Conservation (phyloP, 2,113 vertebrate species). For the Syrmaticus mikado region DNA sequence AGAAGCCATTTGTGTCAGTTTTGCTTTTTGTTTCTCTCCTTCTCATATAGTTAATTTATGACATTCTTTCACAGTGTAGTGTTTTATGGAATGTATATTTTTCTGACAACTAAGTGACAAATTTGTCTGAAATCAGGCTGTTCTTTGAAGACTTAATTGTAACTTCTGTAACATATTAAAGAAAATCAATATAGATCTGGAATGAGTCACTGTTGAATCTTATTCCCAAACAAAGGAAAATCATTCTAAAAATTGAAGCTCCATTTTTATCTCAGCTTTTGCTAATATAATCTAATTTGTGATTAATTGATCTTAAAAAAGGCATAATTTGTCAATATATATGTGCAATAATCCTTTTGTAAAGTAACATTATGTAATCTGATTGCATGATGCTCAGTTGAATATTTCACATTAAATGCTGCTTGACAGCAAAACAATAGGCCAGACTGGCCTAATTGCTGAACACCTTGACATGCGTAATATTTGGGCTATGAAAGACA, state of each 20-base stretch:
- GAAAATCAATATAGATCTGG: conserved; percentile 61
- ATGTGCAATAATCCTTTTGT: background rate
- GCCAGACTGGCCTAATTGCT: background rate
- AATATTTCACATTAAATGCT: background rate
- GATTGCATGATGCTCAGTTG: background rate
- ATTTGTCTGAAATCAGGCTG: conserved; percentile 47
- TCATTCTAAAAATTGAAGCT: conserved; percentile 22
- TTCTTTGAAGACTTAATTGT: conserved; percentile 69
- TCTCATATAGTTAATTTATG: conserved; percentile 51
- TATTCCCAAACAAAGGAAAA: conserved; percentile 39
- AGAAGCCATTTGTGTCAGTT: conserved; percentile 31
- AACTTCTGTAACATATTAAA: conserved; percentile 46
- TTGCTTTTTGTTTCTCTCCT: conserved; percentile 44
- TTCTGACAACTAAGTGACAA: conserved; percentile 63
- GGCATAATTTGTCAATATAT: background rate
- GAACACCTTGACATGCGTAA: background rate
- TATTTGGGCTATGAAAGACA: conserved; percentile 10
- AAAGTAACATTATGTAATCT: background rate
- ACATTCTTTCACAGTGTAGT: background rate
- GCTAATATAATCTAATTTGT: conserved; percentile 31
- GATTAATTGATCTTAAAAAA: background rate
- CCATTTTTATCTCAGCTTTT: conserved; percentile 15
- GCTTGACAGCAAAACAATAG: conserved; percentile 32
- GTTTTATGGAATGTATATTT: conserved; percentile 45
- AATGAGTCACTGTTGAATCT: conserved; percentile 23